Conservation (phyloP, 2,888 invertebrate genomes). For the Limnephilus lunatus region DNA sequence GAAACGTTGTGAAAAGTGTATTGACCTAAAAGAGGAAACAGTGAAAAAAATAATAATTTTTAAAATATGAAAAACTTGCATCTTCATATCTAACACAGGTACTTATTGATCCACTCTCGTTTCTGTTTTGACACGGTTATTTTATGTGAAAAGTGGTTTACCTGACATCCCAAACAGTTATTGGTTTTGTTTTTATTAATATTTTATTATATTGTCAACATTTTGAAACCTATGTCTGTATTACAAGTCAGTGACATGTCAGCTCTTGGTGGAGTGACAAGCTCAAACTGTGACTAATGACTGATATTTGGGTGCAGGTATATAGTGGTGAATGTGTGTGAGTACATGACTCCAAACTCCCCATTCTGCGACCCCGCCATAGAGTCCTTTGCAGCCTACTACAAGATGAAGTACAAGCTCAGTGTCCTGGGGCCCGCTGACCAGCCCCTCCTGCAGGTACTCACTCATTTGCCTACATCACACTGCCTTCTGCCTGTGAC, state of each 20-base stretch:
- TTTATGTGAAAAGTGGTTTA: background rate
- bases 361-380: slow-evolving; percentile 81
- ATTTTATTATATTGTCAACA: background rate
- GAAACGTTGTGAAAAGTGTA: no score
- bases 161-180: slow-evolving; percentile 12
- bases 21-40: no score
- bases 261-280: no score
- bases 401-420: slow-evolving; percentile 83
- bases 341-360: slow-evolving; percentile 81
- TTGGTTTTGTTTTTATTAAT: background rate
- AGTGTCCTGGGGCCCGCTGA: slow-evolving; percentile 78
- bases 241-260: no score
- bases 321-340: slow-evolving; percentile 83
- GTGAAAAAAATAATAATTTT: no score
- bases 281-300: background rate
- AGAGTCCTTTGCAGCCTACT: slow-evolving; percentile 85
- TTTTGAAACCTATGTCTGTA: slow-evolving; percentile 16
- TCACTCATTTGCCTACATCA: background rate
- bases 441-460: slow-evolving; percentile 89
- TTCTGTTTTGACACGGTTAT: background rate
- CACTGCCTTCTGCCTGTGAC: no score
- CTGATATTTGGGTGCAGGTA: slow-evolving; percentile 73
- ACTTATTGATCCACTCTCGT: no score
- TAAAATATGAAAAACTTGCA: no score
- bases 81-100: no score